Conservation (phyloP, 2,113 vertebrate genomes). For the Chelonoidis abingdonii region DNA sequence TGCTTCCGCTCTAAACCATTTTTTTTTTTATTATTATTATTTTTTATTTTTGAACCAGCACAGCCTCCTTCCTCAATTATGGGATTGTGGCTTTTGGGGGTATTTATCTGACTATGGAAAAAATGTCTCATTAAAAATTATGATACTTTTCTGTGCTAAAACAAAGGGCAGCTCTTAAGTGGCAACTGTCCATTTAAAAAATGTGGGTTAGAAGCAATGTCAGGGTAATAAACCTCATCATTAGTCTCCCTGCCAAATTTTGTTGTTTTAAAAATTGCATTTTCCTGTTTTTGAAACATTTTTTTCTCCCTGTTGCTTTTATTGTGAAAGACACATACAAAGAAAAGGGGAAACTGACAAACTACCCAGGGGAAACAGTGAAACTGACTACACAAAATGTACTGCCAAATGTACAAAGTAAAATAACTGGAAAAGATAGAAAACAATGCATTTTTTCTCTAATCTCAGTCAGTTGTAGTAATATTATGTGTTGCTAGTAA, state of each 20-base stretch:
- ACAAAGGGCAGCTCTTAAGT: background rate
- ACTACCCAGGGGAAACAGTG: rapidly evolving
- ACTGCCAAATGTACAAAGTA: background rate
- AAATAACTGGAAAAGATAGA: rapidly evolving
- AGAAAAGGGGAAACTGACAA: background rate
- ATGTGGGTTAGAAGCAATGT: background rate
- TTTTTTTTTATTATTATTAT: background rate
- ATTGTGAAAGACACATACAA: background rate
- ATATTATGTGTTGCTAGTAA: background rate
- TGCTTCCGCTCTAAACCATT: background rate
- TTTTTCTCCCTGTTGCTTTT: background rate
- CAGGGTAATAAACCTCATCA: background rate
- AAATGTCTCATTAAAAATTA: rapidly evolving
- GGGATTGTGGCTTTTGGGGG: background rate
- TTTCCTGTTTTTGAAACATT: background rate
- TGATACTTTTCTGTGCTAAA: background rate
- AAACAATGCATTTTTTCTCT: background rate
- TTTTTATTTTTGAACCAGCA: background rate
- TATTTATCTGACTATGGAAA: background rate
- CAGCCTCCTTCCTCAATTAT: background rate
- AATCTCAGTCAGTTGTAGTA: background rate
- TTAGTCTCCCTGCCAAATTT: rapidly evolving
- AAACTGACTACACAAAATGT: rapidly evolving
- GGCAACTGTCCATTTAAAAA: background rate
- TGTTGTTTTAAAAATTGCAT: background rate